Evolutionary conservation across 2,888 invertebrate genomes (phyloP), one percentile per base, ranked within the genome.

Genomic region (Eilema sororculum): DNA sequence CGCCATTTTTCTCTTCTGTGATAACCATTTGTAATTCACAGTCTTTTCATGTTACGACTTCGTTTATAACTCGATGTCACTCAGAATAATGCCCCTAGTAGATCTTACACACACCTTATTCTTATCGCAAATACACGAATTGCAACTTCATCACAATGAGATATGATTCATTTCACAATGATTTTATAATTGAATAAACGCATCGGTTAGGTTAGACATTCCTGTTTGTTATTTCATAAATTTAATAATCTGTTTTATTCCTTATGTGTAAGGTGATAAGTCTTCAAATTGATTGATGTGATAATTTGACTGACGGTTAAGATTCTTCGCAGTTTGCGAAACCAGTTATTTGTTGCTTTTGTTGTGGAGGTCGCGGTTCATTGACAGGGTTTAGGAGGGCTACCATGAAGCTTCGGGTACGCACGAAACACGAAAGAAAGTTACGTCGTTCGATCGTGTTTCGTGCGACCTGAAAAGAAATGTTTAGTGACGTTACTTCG

Each of bases 271-370:
- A n/a, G 16, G 22, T 0, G 0, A 20, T 71, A 76, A 20, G 73
- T 65, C 24, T 30, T 58, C 20, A 68, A 71, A 63, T 73, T 64
- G 57, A 25, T 65, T 62, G 59, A 68, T 28, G 13, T 46, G 5
- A 8, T 20, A 56, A 60, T 71, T 16, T 3, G 12, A 3, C 56
- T 64, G 68, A 77, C 77, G 68, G 69, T 76, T 81, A 71, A 78
- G 41, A 41, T n/a, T 28, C 13, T 25, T 28, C 10, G 28, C 28
- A 64, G 13, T 64, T 64, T 13, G 64, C 64, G 13, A 78, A 85
- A 86, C 85, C 80, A 68, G 84, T 87, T 78, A 74, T 77, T 72
- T 81, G 46, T 41, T 60, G 41, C 41, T 41, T 16, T 41, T 41
- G 16, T 41, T 41, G 41, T 41, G 41, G 46, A 69, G 69, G 59